Conservation (phyloP, 2,888 invertebrate species). For the Chydorus sphaericus region DNA sequence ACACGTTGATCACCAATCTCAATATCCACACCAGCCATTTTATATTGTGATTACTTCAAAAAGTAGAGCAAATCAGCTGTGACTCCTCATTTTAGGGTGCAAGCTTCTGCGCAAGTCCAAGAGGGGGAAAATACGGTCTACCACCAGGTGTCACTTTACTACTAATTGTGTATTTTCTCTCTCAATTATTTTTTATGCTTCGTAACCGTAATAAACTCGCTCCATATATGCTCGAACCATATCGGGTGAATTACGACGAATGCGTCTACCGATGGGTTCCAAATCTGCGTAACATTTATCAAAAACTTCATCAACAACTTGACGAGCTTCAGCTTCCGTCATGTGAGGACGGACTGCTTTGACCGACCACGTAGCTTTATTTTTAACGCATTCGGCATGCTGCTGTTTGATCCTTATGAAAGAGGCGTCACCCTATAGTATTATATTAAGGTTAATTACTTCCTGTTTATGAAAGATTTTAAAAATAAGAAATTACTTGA, state of each 20-base stretch:
- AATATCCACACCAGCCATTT: constrained; percentile 1
- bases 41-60: too few species aligned
- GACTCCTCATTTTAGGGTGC: too few species aligned
- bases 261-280: constrained; percentile 53
- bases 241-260: constrained; percentile 49
- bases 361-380: constrained; percentile 70
- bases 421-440: constrained; percentile 10
- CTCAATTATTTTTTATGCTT: constrained; percentile 11
- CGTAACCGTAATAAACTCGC: constrained; percentile 63
- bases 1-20: not conserved
- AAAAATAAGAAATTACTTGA: too few species aligned
- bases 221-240: constrained; percentile 60
- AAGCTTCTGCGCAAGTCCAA: too few species aligned
- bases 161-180: not conserved
- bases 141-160: too few species aligned
- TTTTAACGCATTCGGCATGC: constrained; percentile 67
- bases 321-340: constrained; percentile 48
- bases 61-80: too few species aligned
- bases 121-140: too few species aligned
- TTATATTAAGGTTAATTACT: not conserved
- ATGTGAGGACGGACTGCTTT: constrained; percentile 59
- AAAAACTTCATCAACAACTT: constrained; percentile 74
- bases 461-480: too few species aligned
- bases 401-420: constrained; percentile 3
- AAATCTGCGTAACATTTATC: constrained; percentile 78